These are phyloP conservation scores for Eupeodes latifasciatus DNA, from an alignment of 2,888 invertebrate genomes.

Conservation along the genomic window DNA sequence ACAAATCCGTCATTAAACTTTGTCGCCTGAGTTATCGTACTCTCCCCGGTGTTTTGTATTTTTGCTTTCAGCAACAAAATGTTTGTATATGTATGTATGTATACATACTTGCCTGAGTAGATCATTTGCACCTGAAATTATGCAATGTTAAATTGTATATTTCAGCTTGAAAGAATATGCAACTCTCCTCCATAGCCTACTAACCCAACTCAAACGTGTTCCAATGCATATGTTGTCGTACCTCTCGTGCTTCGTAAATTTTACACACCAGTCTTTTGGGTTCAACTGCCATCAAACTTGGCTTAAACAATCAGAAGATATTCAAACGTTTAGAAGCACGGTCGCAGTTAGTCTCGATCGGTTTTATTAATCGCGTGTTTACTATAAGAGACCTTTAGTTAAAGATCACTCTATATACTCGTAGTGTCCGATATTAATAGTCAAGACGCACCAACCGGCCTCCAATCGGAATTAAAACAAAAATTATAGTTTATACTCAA, in stretches of 20 bases:
- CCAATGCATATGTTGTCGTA: background rate
- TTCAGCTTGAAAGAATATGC: background rate
- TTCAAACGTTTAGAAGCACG: constrained; percentile 32
- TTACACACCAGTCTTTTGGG: background rate
- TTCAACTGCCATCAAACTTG: background rate
- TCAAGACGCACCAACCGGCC: constrained; percentile 30
- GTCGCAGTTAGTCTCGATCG: constrained; percentile 19
- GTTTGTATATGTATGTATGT: background rate
- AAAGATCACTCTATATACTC: background rate
- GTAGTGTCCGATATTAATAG: constrained; percentile 4
- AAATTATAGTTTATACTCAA: background rate
- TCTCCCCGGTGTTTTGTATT: no score
- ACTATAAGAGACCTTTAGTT: no score
- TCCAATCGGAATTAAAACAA: constrained; percentile 33
- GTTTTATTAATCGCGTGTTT: constrained; percentile 22
- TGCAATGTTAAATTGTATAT: background rate
- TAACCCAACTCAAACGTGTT: constrained; percentile 25
- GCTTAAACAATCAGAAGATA: constrained; percentile 38
- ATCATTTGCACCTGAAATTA: background rate
- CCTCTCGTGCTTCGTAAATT: no score
- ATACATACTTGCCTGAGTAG: background rate
- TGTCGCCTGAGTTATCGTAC: no score
- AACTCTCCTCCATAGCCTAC: constrained; percentile 18
- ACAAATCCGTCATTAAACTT: no score
- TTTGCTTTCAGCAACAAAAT: no score